phyloP scores from a whole-genome alignment of 35 echinoderm and acorn worm genomes.

The Apostichopus californicus region DNA sequence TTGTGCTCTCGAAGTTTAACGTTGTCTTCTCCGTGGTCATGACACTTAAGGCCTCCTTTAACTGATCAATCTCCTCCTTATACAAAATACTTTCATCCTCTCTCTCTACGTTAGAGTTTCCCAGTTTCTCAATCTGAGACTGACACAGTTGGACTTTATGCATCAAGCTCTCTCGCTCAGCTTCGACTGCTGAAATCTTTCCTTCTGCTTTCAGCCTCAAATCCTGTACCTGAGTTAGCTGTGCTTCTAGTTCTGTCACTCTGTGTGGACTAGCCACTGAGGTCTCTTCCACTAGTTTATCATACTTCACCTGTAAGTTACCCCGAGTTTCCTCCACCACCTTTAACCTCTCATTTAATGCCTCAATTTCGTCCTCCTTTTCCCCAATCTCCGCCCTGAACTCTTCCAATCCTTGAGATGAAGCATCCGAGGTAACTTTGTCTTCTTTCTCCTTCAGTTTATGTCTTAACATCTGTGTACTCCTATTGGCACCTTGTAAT shows the following conservation, averaged over 20 bases:
- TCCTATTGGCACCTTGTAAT: conserved; percentile 43
- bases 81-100: conserved; percentile 1
- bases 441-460: conserved; percentile 51
- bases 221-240: conserved; percentile 18
- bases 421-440: not conserved
- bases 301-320: conserved; percentile 26
- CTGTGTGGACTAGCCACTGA: conserved; percentile 1
- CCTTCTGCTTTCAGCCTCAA: conserved; percentile 26
- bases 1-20: not conserved
- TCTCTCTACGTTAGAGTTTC: not conserved
- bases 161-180: not conserved
- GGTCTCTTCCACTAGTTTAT: conserved; percentile 19
- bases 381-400: conserved; percentile 34
- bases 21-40: not conserved
- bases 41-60: not conserved
- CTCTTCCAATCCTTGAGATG: conserved; percentile 41
- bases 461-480: not conserved
- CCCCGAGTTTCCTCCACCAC: conserved; percentile 8
- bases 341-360: conserved; percentile 68
- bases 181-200: not conserved
- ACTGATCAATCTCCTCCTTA: not conserved
- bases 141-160: not conserved
- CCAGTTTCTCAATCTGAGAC: conserved; percentile 16
- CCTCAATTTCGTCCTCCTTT: conserved; percentile 60
- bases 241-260: conserved; percentile 8